phyloP scores from a whole-genome alignment of 2,113 vertebrate genomes.

The Aphelocoma coerulescens region DNA sequence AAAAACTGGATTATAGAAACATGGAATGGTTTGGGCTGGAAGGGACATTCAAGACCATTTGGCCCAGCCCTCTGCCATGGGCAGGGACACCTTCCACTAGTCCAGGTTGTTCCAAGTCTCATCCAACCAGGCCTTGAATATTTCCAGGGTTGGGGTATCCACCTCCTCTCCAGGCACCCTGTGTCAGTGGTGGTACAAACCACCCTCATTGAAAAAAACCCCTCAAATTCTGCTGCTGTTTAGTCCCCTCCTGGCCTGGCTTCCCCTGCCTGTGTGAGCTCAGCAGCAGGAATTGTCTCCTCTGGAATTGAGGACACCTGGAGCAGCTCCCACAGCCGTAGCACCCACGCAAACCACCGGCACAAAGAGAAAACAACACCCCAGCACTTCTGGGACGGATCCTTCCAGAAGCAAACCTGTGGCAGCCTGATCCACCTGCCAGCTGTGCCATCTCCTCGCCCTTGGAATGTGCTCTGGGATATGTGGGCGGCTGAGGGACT shows the following conservation, averaged over 20 bases:
- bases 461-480: not conserved
- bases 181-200: not conserved
- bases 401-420: not conserved
- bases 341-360: fast-evolving
- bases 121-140: not conserved
- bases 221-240: not conserved
- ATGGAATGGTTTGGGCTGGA: not conserved
- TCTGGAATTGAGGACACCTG: not conserved
- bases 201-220: not conserved
- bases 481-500: not conserved
- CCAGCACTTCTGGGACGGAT: fast-evolving
- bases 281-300: not conserved
- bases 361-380: not conserved
- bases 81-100: not conserved
- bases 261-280: not conserved
- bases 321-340: not conserved
- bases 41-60: not conserved
- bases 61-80: fast-evolving
- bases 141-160: not conserved
- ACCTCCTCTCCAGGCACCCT: not conserved
- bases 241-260: not conserved
- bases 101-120: not conserved
- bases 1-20: not conserved
- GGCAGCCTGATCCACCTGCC: not conserved
- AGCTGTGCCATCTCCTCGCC: not conserved